These are phyloP conservation scores for Mormyrops attenuatus DNA, from an alignment of 2,797 vertebrate genomes.

Conservation along the genomic window DNA sequence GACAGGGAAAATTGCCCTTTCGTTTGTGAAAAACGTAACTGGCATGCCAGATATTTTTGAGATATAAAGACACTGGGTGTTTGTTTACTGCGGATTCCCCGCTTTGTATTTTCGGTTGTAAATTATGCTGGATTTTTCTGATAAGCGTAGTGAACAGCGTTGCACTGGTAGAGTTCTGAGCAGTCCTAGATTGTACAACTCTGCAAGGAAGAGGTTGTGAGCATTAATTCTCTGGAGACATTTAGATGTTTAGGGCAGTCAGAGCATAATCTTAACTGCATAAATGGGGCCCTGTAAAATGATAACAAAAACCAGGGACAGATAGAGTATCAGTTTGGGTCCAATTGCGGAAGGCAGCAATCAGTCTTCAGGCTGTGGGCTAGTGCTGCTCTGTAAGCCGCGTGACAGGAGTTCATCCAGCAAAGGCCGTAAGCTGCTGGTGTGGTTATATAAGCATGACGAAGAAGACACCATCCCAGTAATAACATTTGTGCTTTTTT, in stretches of 20 bases:
- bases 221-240: not conserved
- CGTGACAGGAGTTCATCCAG: not conserved
- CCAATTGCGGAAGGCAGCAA: not conserved
- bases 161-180: too few relatives aligned
- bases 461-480: not conserved
- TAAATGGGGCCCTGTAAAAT: not conserved
- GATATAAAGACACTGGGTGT: not conserved
- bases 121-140: not conserved
- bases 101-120: not conserved
- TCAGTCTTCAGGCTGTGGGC: not conserved
- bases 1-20: not conserved
- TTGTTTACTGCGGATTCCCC: not conserved
- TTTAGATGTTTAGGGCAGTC: not conserved
- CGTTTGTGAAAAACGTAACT: not conserved
- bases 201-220: not conserved
- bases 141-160: not conserved
- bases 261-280: not conserved
- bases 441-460: not conserved
- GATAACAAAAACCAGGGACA: not conserved
- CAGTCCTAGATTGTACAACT: not conserved
- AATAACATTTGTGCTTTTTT: not conserved
- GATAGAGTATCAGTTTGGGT: not conserved
- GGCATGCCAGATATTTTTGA: not conserved
- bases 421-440: not conserved
- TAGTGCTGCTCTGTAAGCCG: not conserved